Evolutionary conservation across 2,113 vertebrate species (phyloP).

Genomic region (Tenebrosternarchus preto): DNA sequence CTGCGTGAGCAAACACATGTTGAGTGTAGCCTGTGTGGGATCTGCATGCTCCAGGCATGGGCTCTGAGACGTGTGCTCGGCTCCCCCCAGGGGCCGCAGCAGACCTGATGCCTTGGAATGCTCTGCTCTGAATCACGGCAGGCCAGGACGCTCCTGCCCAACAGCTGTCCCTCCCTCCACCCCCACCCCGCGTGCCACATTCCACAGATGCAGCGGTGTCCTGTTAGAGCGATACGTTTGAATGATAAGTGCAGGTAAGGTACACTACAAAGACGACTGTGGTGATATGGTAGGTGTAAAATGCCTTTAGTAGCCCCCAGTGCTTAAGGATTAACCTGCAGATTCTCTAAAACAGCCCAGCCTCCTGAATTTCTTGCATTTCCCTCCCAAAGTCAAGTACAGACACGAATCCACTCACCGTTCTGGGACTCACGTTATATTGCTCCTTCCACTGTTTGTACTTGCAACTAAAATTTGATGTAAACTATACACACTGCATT

Average conservation of each 20-base stretch:
- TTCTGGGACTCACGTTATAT: not conserved
- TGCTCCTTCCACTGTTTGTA: conserved; percentile 28
- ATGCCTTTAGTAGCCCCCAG: not conserved
- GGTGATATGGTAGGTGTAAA: not conserved
- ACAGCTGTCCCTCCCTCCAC: not conserved
- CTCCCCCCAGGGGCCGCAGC: conserved; percentile 69
- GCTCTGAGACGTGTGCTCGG: conserved; percentile 57
- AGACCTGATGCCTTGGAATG: conserved; percentile 78
- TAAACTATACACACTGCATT: not conserved
- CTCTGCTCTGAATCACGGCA: conserved; percentile 62
- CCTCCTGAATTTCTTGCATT: not conserved
- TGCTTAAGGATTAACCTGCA: not conserved
- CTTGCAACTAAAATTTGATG: conserved; percentile 1
- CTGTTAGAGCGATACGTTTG: not conserved
- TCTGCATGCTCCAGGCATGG: conserved; percentile 56
- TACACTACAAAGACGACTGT: not conserved
- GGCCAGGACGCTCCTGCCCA: conserved; percentile 43
- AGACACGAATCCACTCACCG: conserved; percentile 24
- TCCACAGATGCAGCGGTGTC: not conserved
- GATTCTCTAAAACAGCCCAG: conserved; percentile 15
- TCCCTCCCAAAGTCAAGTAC: conserved; percentile 35
- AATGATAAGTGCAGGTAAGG: not conserved
- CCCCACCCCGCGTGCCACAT: too few species aligned
- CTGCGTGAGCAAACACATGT: conserved; percentile 53
- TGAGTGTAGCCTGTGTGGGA: conserved; percentile 59